Evolutionary conservation across 2,113 vertebrate genomes (phyloP).

Genomic region (Agapornis roseicollis): DNA sequence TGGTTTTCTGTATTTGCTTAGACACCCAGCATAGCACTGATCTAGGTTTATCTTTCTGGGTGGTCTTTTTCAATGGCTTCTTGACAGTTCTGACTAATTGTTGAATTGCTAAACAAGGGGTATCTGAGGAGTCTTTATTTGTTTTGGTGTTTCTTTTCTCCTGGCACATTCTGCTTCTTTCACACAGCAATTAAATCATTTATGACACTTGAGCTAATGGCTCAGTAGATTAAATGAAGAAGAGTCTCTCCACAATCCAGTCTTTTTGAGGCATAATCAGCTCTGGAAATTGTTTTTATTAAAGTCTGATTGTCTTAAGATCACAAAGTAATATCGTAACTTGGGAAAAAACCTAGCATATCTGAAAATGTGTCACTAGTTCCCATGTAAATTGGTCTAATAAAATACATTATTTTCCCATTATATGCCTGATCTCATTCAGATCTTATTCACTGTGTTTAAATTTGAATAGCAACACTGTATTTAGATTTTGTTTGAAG

Average conservation of each 20-base stretch:
- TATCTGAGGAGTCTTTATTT: neutral
- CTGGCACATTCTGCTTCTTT: neutral
- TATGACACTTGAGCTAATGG: neutral
- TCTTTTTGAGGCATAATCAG: neutral
- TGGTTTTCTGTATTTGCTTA: neutral
- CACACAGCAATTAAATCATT: neutral
- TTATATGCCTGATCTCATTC: neutral
- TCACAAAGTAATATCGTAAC: neutral
- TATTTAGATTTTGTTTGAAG: neutral
- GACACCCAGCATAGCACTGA: neutral
- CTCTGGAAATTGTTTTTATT: neutral
- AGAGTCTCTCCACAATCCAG: neutral
- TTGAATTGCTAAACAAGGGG: neutral
- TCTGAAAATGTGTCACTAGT: neutral
- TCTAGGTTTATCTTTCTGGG: neutral
- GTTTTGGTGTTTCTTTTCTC: neutral
- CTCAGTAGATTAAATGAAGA: neutral
- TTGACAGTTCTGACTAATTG: neutral
- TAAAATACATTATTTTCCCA: neutral
- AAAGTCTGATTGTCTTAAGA: neutral
- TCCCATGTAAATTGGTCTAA: neutral
- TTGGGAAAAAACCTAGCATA: neutral
- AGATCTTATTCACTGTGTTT: neutral
- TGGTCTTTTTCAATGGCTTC: neutral
- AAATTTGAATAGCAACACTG: neutral